Evolutionary conservation across 2,888 invertebrate species (phyloP).

Genomic region (Argyresthia albistria): DNA sequence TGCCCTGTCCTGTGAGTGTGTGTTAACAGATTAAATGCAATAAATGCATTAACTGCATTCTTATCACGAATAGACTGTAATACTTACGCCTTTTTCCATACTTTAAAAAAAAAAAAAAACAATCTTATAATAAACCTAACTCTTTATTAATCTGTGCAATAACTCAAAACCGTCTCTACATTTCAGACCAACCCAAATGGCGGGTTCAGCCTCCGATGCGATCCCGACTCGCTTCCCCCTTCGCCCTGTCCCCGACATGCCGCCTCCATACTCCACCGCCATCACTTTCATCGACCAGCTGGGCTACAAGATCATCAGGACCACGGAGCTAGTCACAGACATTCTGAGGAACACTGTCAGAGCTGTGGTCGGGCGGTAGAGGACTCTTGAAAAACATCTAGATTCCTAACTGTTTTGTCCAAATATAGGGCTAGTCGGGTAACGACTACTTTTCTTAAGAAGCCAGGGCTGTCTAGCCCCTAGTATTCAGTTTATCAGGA

Average conservation of each 20-base stretch:
- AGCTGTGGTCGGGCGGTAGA: slow-evolving; percentile 48
- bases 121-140: not conserved
- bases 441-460: too few relatives aligned
- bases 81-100: too few relatives aligned
- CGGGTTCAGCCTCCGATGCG: slow-evolving; percentile 29
- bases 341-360: slow-evolving; percentile 56
- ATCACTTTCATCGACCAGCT: slow-evolving; percentile 62
- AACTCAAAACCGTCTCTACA: too few relatives aligned
- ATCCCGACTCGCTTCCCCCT: slow-evolving; percentile 42
- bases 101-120: not conserved
- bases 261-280: slow-evolving; percentile 44
- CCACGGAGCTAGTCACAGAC: slow-evolving; percentile 60
- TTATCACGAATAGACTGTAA: too few relatives aligned
- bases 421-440: too few relatives aligned
- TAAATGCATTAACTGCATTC: too few relatives aligned
- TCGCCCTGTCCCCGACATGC: slow-evolving; percentile 32
- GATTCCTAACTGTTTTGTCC: too few relatives aligned
- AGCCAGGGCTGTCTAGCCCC: too few relatives aligned
- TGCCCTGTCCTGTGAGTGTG: too few relatives aligned
- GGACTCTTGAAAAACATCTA: too few relatives aligned
- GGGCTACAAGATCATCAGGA: slow-evolving; percentile 59
- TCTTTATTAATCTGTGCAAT: not conserved
- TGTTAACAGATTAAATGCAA: too few relatives aligned
- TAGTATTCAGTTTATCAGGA: slow-evolving; percentile 36
- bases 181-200: slow-evolving; percentile 44